phyloP scores from a whole-genome alignment of 2,113 vertebrate genomes.

The Elaphurus davidianus region DNA sequence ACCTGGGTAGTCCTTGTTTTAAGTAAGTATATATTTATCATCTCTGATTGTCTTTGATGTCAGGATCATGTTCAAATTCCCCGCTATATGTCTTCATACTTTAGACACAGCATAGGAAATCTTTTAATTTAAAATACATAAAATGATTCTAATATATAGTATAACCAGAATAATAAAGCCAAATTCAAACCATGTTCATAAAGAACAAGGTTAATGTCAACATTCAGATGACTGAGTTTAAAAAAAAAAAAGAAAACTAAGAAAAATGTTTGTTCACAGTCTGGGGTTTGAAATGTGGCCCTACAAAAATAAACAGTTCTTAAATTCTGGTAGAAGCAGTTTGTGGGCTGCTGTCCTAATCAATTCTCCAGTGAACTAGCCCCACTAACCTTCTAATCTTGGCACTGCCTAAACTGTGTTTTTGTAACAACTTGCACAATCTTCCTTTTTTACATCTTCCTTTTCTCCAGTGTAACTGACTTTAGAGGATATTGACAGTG shows the following conservation, averaged over 20 bases:
- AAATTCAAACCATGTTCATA: not conserved
- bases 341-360: not conserved
- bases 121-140: not conserved
- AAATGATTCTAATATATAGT: not conserved
- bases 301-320: slow-evolving; percentile 32
- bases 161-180: not conserved
- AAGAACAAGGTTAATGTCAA: not conserved
- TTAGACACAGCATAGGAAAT: not conserved
- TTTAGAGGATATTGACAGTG: not conserved
- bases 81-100: not conserved
- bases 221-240: not conserved
- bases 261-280: slow-evolving; percentile 25
- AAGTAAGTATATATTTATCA: not conserved
- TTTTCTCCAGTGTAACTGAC: not conserved
- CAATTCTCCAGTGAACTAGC: not conserved
- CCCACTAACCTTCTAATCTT: not conserved
- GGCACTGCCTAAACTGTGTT: not conserved
- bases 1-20: not conserved
- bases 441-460: not conserved
- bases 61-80: not conserved
- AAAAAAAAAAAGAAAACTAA: not conserved
- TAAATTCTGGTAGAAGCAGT: not conserved
- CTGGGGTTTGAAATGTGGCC: slow-evolving; percentile 13
- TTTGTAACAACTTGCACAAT: slow-evolving; percentile 3
- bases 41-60: not conserved